Percentiles rank a stretch among this genome's conserved stretches.
These are phyloP conservation scores for Maccullochella peelii DNA, from an alignment of 2,113 vertebrate genomes.

Conservation along the genomic window DNA sequence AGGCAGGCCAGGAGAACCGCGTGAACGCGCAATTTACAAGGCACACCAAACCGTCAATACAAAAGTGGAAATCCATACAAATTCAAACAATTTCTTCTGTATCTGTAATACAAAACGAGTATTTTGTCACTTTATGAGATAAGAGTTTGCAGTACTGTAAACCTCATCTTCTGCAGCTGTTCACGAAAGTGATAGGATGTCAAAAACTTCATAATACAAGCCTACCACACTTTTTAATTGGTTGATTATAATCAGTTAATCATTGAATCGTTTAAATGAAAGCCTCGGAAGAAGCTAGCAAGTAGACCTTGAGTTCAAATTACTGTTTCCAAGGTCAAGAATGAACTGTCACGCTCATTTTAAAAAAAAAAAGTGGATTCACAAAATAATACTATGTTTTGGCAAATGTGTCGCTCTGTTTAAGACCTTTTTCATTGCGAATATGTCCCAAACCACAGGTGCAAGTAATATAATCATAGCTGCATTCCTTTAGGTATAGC, in stretches of 20 bases:
- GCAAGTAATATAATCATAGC: neutral
- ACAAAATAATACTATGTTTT: neutral
- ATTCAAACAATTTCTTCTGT: too few species aligned
- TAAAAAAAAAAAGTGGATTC: neutral
- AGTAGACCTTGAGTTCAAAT: too few species aligned
- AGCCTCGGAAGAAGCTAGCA: too few species aligned
- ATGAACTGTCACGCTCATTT: neutral
- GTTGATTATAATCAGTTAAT: neutral
- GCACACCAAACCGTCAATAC: neutral
- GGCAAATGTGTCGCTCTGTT: neutral
- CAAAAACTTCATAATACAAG: too few species aligned
- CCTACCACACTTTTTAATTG: too few species aligned
- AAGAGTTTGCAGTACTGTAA: neutral
- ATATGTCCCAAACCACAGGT: neutral
- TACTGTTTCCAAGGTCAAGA: neutral
- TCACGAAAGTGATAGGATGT: too few species aligned
- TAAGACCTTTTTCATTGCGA: neutral
- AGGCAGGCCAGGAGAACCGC: slow-evolving; percentile 61
- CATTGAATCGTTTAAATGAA: too few species aligned
- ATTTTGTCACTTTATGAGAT: neutral
- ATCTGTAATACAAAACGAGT: too few species aligned
- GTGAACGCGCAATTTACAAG: slow-evolving; percentile 65
- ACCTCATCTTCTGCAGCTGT: neutral
- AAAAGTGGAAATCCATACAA: neutral
- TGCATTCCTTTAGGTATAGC: neutral